Conservation (phyloP, 2,888 invertebrate genomes). For the Tetheella fluctuosa region DNA sequence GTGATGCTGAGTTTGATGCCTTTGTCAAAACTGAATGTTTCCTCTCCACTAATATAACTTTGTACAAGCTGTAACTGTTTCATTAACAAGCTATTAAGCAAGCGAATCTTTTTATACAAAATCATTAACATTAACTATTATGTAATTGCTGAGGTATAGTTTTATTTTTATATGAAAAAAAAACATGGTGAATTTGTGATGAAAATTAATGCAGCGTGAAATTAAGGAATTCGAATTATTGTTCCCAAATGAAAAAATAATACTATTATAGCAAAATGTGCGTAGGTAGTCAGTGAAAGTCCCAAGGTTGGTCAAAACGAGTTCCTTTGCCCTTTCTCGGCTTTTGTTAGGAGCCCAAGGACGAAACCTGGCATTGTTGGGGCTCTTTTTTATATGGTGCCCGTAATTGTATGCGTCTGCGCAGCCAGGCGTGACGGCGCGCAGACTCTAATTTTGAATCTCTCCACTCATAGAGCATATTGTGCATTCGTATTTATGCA, state of each 20-base stretch:
- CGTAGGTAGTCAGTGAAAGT: conserved; percentile 82
- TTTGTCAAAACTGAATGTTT: conserved; percentile 39
- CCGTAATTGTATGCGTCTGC: conserved; percentile 80
- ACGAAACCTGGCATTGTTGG: conserved; percentile 77
- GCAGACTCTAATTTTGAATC: conserved; percentile 60
- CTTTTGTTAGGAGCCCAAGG: conserved; percentile 81
- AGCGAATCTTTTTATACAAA: not conserved
- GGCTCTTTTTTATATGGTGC: conserved; percentile 70
- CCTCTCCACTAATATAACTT: conserved; percentile 28
- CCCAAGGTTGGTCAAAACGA: conserved; percentile 77
- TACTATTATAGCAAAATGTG: conserved; percentile 53
- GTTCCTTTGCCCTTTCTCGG: conserved; percentile 82
- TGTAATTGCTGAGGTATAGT: no score
- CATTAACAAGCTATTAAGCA: not conserved
- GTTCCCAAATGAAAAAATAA: conserved; percentile 20
- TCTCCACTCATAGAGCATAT: conserved; percentile 57
- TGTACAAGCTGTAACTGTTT: not conserved
- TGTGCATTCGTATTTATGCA: conserved; percentile 14
- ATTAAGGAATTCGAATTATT: not conserved
- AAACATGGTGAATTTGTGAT: not conserved
- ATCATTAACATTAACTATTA: no score
- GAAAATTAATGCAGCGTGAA: conserved; percentile 13
- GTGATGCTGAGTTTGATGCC: conserved; percentile 37
- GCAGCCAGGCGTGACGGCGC: conserved; percentile 69
- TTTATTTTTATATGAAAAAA: no score